phyloP scores from a whole-genome alignment of 2,113 vertebrate species.

The Balaeniceps rex region DNA sequence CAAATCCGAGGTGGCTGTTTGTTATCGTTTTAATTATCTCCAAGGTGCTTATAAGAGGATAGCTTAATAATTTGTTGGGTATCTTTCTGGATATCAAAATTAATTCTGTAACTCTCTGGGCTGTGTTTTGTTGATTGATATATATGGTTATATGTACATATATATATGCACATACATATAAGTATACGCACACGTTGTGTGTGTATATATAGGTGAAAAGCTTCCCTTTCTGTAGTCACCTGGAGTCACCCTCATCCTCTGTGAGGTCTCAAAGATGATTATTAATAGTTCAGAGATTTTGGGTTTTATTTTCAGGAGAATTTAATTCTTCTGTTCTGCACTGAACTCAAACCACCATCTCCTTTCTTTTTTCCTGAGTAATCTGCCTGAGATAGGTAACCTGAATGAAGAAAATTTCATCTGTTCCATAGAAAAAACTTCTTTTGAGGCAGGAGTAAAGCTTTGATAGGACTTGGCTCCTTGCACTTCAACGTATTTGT shows the following conservation, averaged over 20 bases:
- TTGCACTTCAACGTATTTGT: background rate
- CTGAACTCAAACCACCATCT: background rate
- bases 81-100: constrained; percentile 26
- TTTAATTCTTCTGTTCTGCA: background rate
- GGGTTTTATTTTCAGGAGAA: background rate
- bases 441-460: background rate
- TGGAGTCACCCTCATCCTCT: background rate
- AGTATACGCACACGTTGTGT: background rate
- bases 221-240: background rate
- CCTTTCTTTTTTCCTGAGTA: background rate
- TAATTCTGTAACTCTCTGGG: background rate
- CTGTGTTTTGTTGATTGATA: background rate
- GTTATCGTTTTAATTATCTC: constrained; percentile 45
- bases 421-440: background rate
- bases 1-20: background rate
- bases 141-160: background rate
- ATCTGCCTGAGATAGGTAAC: background rate
- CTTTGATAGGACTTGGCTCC: background rate
- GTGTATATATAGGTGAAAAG: background rate
- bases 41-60: background rate
- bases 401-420: background rate
- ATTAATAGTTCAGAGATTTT: background rate
- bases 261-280: background rate
- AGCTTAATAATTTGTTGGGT: background rate
- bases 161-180: too few relatives aligned